A percentile compares a stretch with the other conserved stretches of the same genome.
Evolutionary conservation across 1,140 invertebrate species (phyloP).

Genomic region (Drosophila suzukii): DNA sequence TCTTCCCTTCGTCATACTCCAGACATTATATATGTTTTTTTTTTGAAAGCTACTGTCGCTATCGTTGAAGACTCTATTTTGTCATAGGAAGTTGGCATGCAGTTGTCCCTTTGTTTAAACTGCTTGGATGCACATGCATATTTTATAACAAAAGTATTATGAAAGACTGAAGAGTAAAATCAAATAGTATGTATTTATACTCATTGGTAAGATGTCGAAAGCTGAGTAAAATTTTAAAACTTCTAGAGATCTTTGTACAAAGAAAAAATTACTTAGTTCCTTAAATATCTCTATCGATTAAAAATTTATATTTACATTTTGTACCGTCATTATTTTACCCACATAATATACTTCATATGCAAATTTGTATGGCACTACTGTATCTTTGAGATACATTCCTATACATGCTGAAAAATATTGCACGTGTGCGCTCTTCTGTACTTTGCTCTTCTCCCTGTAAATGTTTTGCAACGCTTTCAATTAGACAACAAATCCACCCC

Average conservation of each 20-base stretch:
- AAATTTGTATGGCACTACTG: not conserved
- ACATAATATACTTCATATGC: not conserved
- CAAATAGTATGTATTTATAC: too few relatives aligned
- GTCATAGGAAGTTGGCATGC: constrained; percentile 2
- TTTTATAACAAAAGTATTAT: not conserved
- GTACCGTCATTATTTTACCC: not conserved
- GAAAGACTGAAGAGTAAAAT: too few relatives aligned
- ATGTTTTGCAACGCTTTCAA: constrained; percentile 44
- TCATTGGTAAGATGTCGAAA: too few relatives aligned
- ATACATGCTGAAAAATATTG: constrained; percentile 33
- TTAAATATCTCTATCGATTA: too few relatives aligned
- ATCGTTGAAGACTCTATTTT: constrained; percentile 14
- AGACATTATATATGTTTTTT: not conserved
- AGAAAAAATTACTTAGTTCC: too few relatives aligned
- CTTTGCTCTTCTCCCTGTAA: constrained; percentile 1
- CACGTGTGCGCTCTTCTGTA: constrained; percentile 39
- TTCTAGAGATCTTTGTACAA: too few relatives aligned
- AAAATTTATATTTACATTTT: not conserved
- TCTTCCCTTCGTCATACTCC: constrained; percentile 24
- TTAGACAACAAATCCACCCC: constrained; percentile 31
- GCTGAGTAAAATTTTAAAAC: too few relatives aligned
- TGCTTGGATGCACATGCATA: not conserved
- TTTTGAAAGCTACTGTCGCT: constrained; percentile 28
- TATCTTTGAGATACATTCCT: constrained; percentile 51
- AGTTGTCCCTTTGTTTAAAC: not conserved